Percentiles rank a stretch among this genome's conserved stretches.
Conservation (phyloP, 2,113 vertebrate species). For the Microcebus jonahi region DNA sequence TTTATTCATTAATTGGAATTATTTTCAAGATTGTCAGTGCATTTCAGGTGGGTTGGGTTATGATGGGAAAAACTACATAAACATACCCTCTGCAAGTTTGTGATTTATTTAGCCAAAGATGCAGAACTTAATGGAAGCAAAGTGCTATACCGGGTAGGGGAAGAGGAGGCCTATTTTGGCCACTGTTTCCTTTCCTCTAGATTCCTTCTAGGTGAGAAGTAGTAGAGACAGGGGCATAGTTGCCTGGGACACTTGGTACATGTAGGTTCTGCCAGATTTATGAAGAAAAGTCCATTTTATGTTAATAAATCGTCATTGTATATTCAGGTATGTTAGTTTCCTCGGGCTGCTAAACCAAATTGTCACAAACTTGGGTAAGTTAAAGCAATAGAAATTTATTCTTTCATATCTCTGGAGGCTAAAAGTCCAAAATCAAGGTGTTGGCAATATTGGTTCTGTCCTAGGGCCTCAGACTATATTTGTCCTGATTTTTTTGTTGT, state of each 20-base stretch:
- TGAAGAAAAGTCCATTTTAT: neutral
- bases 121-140: neutral
- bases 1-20: conserved; percentile 70
- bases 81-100: neutral
- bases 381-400: neutral
- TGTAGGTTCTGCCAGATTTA: neutral
- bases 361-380: neutral
- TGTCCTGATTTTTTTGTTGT: neutral
- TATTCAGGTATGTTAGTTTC: neutral
- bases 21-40: conserved; percentile 36
- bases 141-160: neutral
- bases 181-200: neutral
- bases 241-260: neutral
- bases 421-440: neutral
- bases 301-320: neutral
- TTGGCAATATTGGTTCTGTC: neutral
- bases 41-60: conserved; percentile 47
- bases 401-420: neutral
- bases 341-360: neutral
- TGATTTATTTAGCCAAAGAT: conserved; percentile 8
- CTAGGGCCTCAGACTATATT: neutral
- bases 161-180: neutral
- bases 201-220: neutral
- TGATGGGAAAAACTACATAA: neutral
- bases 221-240: neutral